A percentile compares a stretch with the other conserved stretches of the same genome.
phyloP scores from a whole-genome alignment of 2,797 vertebrate genomes.

The Botia almorhae region DNA sequence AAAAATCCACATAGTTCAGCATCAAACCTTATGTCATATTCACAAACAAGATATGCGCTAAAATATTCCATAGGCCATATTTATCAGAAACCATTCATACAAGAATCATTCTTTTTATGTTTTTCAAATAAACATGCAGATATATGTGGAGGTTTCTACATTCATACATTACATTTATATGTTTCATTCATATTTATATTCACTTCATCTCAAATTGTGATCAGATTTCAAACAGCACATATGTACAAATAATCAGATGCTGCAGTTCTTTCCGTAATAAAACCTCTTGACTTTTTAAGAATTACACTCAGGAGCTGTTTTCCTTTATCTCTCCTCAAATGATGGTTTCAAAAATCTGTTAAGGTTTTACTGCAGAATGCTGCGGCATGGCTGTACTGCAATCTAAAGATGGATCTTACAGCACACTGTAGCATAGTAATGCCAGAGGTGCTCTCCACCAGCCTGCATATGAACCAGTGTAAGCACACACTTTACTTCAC shows the following conservation, averaged over 20 bases:
- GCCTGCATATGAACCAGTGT: not conserved
- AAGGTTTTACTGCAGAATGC: not conserved
- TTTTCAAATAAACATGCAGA: too few relatives aligned
- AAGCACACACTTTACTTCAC: not conserved
- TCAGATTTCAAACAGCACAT: not conserved
- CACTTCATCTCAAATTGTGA: not conserved
- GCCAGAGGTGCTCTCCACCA: not conserved
- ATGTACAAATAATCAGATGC: not conserved
- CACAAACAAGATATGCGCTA: too few relatives aligned
- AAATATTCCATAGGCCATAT: too few relatives aligned
- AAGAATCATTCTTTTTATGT: too few relatives aligned
- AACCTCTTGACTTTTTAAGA: not conserved
- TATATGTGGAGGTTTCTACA: too few relatives aligned
- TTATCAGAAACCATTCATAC: too few relatives aligned
- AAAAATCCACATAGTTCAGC: too few relatives aligned
- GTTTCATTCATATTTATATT: too few relatives aligned
- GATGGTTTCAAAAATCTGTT: not conserved
- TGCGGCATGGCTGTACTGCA: not conserved
- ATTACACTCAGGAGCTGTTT: not conserved
- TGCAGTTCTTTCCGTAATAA: not conserved
- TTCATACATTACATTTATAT: too few relatives aligned
- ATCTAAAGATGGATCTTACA: slow-evolving; percentile 32
- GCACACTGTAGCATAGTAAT: slow-evolving; percentile 7
- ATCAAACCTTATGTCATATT: too few relatives aligned
- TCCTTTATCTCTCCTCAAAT: not conserved